Percentiles rank a stretch among this genome's conserved stretches.
phyloP scores from a whole-genome alignment of 1,140 invertebrate genomes.

The Steinernema feltiae region DNA sequence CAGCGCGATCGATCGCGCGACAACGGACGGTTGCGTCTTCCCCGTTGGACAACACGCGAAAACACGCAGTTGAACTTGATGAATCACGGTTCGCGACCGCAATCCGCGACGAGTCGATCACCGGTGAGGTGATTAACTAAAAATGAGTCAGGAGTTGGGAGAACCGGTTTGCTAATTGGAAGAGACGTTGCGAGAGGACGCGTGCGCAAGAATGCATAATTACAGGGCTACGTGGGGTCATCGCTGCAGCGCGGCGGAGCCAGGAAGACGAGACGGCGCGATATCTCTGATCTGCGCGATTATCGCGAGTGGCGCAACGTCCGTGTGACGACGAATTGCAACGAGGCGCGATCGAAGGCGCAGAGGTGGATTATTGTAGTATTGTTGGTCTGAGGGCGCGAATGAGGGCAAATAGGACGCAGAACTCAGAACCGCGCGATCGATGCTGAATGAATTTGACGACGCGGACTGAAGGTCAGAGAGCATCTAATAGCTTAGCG shows the following conservation, averaged over 20 bases:
- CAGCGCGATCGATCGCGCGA: background rate
- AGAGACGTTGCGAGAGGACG: constrained; percentile 1
- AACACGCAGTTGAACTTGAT: background rate
- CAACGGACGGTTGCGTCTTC: too few species aligned
- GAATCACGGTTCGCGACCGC: constrained; percentile 9
- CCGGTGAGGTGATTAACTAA: background rate
- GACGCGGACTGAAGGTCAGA: background rate
- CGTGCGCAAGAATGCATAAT: constrained; percentile 7
- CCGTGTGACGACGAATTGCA: background rate
- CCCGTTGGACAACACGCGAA: background rate
- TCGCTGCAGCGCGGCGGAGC: background rate
- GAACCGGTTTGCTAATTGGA: background rate
- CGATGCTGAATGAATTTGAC: too few species aligned
- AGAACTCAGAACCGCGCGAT: too few species aligned
- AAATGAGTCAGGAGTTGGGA: background rate
- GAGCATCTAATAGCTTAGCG: background rate
- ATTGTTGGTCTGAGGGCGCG: background rate
- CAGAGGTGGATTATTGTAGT: background rate
- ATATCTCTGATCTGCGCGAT: constrained; percentile 5
- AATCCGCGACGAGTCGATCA: background rate
- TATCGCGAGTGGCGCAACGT: constrained; percentile 14
- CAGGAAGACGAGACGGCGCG: background rate
- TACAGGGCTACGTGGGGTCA: background rate
- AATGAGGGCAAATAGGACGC: background rate
- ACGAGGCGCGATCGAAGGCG: background rate